phyloP scores from a whole-genome alignment of 1,140 invertebrate genomes.

The Trichogramma pretiosum region DNA sequence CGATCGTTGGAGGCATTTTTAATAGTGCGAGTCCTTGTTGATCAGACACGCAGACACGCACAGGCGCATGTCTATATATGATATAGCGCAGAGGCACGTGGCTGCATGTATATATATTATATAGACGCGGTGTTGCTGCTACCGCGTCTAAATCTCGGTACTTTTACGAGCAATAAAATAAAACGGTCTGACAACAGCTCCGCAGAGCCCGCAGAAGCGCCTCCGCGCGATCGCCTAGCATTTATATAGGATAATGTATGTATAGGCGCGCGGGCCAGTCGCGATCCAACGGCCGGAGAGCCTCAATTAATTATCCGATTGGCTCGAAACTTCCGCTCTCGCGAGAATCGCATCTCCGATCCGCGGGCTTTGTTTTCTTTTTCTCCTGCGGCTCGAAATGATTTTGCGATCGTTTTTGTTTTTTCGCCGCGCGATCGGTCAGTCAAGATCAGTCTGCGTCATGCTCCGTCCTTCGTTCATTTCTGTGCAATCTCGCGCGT shows the following conservation, averaged over 20 bases:
- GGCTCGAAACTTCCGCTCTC: too few species aligned
- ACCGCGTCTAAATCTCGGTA: slow-evolving; percentile 45
- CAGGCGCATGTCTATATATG: neutral
- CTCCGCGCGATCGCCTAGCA: neutral
- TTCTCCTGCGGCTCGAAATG: too few species aligned
- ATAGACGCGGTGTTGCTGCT: slow-evolving; percentile 38
- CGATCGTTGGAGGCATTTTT: too few species aligned
- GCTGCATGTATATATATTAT: slow-evolving; percentile 23
- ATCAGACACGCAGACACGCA: neutral
- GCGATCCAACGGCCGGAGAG: too few species aligned
- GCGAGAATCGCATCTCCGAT: slow-evolving; percentile 2
- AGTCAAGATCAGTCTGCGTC: too few species aligned
- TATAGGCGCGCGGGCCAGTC: too few species aligned
- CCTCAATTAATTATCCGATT: slow-evolving; percentile 18
- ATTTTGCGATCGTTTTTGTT: too few species aligned
- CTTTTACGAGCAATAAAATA: slow-evolving; percentile 47
- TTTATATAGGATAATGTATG: too few species aligned
- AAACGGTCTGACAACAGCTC: slow-evolving; percentile 35
- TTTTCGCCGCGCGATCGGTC: too few species aligned
- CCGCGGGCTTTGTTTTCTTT: too few species aligned
- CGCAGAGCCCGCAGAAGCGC: neutral
- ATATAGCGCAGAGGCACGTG: neutral
- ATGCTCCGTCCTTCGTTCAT: too few species aligned
- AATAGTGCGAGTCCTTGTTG: neutral
- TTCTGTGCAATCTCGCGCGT: too few species aligned